Evolutionary conservation across 2,113 vertebrate genomes (phyloP).

Genomic region (Toxotes chatareus): DNA sequence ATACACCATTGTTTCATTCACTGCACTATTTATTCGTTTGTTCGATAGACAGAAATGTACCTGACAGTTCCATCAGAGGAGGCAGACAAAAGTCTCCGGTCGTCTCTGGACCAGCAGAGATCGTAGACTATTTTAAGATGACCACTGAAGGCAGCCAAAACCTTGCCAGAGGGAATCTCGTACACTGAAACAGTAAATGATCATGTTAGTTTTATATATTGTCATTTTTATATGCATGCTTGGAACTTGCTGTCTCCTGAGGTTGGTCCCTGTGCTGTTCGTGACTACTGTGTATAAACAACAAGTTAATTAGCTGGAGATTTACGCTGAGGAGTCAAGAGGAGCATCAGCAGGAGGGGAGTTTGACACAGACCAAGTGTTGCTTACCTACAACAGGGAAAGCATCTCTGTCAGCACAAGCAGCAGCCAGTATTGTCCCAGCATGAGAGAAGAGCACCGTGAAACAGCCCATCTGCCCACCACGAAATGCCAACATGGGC

Average conservation of each 20-base stretch:
- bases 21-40: neutral
- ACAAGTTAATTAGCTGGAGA: neutral
- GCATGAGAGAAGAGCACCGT: conserved; percentile 91
- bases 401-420: conserved; percentile 92
- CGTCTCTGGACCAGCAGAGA: conserved; percentile 95
- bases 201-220: neutral
- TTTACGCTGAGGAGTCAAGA: conserved; percentile 6
- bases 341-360: neutral
- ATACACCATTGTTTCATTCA: neutral
- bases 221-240: neutral
- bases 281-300: neutral
- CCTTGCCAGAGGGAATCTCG: conserved; percentile 95
- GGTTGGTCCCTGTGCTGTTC: neutral
- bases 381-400: conserved; percentile 92
- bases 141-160: conserved; percentile 91
- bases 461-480: conserved; percentile 93
- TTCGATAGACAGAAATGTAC: conserved; percentile 70
- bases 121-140: conserved; percentile 97
- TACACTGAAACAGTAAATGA: conserved; percentile 87
- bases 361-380: neutral
- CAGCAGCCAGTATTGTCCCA: conserved; percentile 91
- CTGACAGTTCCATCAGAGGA: conserved; percentile 97
- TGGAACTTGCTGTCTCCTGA: neutral
- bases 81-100: conserved; percentile 89
- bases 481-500: conserved; percentile 88